phyloP scores from a whole-genome alignment of 2,797 vertebrate species.

The Gobio occitaniae region DNA sequence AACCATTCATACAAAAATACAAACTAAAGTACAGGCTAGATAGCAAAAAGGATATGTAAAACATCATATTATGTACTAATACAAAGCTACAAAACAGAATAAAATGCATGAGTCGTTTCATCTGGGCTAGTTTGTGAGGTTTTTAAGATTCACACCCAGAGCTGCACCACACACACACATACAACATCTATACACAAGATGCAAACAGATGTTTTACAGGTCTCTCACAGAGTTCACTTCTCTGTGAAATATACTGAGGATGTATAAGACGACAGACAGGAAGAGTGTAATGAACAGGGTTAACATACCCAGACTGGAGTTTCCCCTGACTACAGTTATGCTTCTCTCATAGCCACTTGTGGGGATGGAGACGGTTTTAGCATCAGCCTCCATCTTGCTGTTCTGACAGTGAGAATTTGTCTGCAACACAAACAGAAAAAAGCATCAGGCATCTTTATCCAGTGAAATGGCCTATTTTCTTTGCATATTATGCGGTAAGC shows the following conservation, averaged over 20 bases:
- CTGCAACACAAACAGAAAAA: constrained; percentile 38
- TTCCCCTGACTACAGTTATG: constrained; percentile 93
- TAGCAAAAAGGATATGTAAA: constrained; percentile 3
- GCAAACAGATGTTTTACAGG: constrained; percentile 67
- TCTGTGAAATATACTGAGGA: constrained; percentile 70
- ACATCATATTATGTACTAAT: constrained; percentile 7
- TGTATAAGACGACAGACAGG: constrained; percentile 77
- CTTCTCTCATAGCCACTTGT: constrained; percentile 85
- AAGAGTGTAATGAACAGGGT: constrained; percentile 74
- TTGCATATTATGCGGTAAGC: background rate
- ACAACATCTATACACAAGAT: constrained; percentile 1
- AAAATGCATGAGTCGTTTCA: background rate
- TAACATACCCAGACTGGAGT: constrained; percentile 94
- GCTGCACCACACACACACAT: constrained; percentile 58
- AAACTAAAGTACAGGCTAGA: constrained; percentile 8
- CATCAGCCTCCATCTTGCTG: constrained; percentile 69
- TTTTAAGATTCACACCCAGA: background rate
- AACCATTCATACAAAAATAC: background rate
- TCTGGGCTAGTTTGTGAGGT: background rate
- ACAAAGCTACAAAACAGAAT: background rate
- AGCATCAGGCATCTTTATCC: constrained; percentile 7
- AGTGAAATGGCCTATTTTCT: constrained; percentile 1
- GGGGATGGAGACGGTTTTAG: constrained; percentile 64
- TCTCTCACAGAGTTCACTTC: constrained; percentile 72
- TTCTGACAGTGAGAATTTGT: constrained; percentile 56